Conservation (phyloP, 2,888 invertebrate species). For the Caenorhabditis auriculariae region DNA sequence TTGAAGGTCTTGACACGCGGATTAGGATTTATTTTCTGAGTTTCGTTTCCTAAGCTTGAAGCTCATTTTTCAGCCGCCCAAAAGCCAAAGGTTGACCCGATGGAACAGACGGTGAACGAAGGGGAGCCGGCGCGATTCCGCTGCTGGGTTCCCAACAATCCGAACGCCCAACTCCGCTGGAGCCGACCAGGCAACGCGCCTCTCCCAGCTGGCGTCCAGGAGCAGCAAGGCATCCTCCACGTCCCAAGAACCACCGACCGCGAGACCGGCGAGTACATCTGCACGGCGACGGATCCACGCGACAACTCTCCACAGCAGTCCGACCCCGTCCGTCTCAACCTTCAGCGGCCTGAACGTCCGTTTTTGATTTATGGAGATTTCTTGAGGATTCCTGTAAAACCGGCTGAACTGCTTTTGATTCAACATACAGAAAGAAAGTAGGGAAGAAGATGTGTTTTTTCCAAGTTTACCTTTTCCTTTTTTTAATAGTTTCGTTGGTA, state of each 20-base stretch:
- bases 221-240: slow-evolving; percentile 45
- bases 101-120: slow-evolving; percentile 72
- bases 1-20: too few species aligned
- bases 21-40: neutral
- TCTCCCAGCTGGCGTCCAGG: slow-evolving; percentile 39
- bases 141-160: slow-evolving; percentile 69
- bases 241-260: slow-evolving; percentile 28
- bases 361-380: too few species aligned
- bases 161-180: slow-evolving; percentile 50
- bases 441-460: too few species aligned
- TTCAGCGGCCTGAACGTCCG: too few species aligned
- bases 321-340: slow-evolving; percentile 30
- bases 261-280: slow-evolving; percentile 77
- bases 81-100: slow-evolving; percentile 66
- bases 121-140: slow-evolving; percentile 74
- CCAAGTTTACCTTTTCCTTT: too few species aligned
- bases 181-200: slow-evolving; percentile 32
- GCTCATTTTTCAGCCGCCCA: slow-evolving; percentile 14
- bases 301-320: slow-evolving; percentile 54
- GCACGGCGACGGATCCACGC: slow-evolving; percentile 72
- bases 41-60: neutral
- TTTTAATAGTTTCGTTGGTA: too few species aligned
- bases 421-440: too few species aligned
- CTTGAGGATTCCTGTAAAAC: too few species aligned
- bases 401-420: too few species aligned